Conservation (phyloP, 2,113 vertebrate species). For the Agelaius tricolor region DNA sequence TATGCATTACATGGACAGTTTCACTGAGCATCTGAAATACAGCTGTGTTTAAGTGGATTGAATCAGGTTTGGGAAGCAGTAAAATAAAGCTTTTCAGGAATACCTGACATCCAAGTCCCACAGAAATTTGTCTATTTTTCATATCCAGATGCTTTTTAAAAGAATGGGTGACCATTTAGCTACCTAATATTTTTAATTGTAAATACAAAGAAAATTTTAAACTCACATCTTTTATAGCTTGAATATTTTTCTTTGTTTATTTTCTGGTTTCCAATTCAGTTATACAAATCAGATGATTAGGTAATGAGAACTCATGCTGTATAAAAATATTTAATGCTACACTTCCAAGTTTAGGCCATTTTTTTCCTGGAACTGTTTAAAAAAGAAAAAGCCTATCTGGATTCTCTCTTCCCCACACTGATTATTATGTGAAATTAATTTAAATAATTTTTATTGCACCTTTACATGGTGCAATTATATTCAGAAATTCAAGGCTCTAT, state of each 20-base stretch:
- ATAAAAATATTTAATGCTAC: too few relatives aligned
- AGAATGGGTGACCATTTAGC: not conserved
- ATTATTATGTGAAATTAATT: not conserved
- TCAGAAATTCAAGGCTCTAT: not conserved
- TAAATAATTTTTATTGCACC: not conserved
- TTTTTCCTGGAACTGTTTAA: too few relatives aligned
- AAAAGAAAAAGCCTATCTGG: rapidly evolving
- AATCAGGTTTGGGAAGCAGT: not conserved
- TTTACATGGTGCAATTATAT: not conserved
- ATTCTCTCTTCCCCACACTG: not conserved
- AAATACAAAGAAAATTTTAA: not conserved
- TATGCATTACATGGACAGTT: not conserved
- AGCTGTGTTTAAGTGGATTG: not conserved
- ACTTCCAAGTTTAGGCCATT: too few relatives aligned
- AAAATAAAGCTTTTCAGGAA: not conserved
- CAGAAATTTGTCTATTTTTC: not conserved
- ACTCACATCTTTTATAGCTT: too few relatives aligned
- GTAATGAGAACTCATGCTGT: too few relatives aligned
- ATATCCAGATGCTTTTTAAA: not conserved
- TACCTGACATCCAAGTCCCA: not conserved
- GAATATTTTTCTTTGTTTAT: too few relatives aligned
- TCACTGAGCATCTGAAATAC: not conserved
- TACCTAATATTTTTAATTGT: not conserved
- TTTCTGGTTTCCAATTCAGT: too few relatives aligned
- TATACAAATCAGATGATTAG: too few relatives aligned